phyloP scores from a whole-genome alignment of 1,140 invertebrate species.

The Brachionus calyciflorus region DNA sequence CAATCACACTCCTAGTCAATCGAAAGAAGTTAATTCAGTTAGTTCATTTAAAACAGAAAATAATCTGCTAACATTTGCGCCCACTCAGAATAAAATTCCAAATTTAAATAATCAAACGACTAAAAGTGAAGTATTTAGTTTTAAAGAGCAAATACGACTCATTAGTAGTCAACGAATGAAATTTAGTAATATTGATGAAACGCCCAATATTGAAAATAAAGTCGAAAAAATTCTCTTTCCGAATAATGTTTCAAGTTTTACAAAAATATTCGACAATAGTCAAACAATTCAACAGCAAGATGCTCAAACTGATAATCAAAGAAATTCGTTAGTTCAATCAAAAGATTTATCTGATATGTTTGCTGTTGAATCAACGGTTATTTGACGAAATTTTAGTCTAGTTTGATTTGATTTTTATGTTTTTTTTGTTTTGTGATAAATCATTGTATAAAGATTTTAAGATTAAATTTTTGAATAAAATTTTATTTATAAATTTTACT shows the following conservation, averaged over 20 bases:
- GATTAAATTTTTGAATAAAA: neutral
- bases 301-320: neutral
- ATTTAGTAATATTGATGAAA: neutral
- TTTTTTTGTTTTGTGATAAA: conserved; percentile 9
- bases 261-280: conserved; percentile 28
- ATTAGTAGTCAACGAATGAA: conserved; percentile 13
- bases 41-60: conserved; percentile 32
- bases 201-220: neutral
- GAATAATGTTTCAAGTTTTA: conserved; percentile 8
- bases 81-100: neutral
- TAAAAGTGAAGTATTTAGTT: conserved; percentile 2
- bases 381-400: conserved; percentile 24
- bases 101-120: neutral
- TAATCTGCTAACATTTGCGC: conserved; percentile 42
- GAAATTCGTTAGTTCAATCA: neutral
- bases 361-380: conserved; percentile 43
- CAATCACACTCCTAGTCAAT: neutral
- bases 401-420: neutral
- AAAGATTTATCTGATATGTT: conserved; percentile 39
- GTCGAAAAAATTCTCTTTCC: neutral
- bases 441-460: neutral
- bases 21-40: neutral
- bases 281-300: neutral
- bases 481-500: neutral
- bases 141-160: conserved; percentile 21